phyloP scores from a whole-genome alignment of 2,113 vertebrate genomes.

The Raphicerus campestris region DNA sequence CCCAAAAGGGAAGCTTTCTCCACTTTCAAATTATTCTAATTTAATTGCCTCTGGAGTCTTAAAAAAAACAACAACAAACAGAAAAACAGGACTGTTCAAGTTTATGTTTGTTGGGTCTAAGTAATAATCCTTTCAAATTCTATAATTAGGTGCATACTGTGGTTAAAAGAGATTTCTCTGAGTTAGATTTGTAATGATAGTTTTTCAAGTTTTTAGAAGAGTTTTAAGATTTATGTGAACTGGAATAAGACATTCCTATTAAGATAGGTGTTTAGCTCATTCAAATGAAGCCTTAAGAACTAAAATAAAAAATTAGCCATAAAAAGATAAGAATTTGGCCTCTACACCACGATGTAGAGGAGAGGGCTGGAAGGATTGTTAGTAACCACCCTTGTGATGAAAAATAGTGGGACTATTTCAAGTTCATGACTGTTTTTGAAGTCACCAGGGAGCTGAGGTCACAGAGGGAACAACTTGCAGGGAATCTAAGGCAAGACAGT shows the following conservation, averaged over 20 bases:
- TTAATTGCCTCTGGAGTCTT: background rate
- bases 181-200: background rate
- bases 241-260: conserved; percentile 2
- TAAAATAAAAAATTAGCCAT: conserved; percentile 28
- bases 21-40: background rate
- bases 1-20: conserved; percentile 9
- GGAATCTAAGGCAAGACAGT: background rate
- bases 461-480: background rate
- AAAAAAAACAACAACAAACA: background rate
- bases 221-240: conserved; percentile 22
- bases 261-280: conserved; percentile 2
- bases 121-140: background rate
- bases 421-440: background rate
- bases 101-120: background rate
- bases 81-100: background rate
- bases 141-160: background rate
- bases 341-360: background rate
- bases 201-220: background rate
- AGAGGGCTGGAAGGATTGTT: too few species aligned
- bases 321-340: background rate
- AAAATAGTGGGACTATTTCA: background rate
- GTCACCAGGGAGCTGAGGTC: background rate
- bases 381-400: background rate
- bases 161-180: background rate
- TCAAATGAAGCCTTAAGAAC: conserved; percentile 35